Evolutionary conservation across 2,888 invertebrate genomes (phyloP), one percentile per base, ranked within the genome.

Genomic region (Ectemnius cavifrons): DNA sequence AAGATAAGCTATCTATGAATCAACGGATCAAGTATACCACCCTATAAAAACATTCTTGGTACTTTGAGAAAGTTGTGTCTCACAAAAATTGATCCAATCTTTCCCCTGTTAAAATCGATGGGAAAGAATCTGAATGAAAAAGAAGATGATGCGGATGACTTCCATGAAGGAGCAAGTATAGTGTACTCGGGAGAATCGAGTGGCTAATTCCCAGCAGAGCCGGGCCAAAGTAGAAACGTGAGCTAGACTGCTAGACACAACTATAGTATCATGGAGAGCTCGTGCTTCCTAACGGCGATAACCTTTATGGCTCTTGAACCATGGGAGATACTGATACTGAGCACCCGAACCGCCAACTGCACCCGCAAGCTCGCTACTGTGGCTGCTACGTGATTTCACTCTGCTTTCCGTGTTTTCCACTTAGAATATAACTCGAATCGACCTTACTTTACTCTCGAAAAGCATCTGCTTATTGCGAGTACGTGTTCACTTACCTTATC

Each of bases 271-370:
- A 37, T 37, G 77, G 66, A 73, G 75, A 78, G 79, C 76, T 84
- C 82, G 81, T 83, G 84, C 83, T 80, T 85, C 81, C 87, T 87
- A 87, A 87, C 83, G 82, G 85, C 84, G 88, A 88, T 88, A 88
- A 88, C 88, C 88, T 88, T 86, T 86, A 85, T 85, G 84, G 84
- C 86, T 85, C 81, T 79, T 67, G 79, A 75, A 78, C 75, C 81
- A 82, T 16, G 52, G n/a, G 16, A 5, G 82, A 85, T 37, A 37
- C 37, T 37, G 88, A 87, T 87, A 87, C 79, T 81, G 82, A 84
- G 79, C 79, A 76, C 71, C 52, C 52, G 16, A 64, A 63, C 18
- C 60, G 59, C 27, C 67, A 73, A 66, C 71, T 72, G 65, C 65
- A 37, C 45, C 72, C 67, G 67, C 72, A 73, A 81, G 79, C 78